Percentiles rank a stretch among this genome's conserved stretches.
phyloP scores from a whole-genome alignment of 2,797 vertebrate genomes.

The Chloroceryle amazona region DNA sequence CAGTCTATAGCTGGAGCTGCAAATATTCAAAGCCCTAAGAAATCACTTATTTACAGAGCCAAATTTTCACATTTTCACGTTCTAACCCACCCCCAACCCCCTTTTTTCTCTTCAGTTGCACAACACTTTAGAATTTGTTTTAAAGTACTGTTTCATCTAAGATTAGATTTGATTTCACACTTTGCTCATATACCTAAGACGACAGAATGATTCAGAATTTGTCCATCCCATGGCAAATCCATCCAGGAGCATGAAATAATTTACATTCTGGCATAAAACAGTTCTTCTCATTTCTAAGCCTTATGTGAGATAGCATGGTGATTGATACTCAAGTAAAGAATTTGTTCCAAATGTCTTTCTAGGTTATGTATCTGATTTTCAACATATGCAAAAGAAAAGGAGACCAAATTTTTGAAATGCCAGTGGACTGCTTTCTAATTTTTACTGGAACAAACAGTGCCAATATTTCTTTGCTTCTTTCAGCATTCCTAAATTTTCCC shows the following conservation, averaged over 20 bases:
- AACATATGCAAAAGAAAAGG: not conserved
- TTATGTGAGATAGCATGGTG: not conserved
- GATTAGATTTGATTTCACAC: not conserved
- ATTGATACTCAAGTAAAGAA: not conserved
- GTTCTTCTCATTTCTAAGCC: not conserved
- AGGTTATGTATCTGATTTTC: not conserved
- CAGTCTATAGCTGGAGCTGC: not conserved
- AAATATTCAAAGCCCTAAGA: not conserved
- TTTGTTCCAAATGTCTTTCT: not conserved
- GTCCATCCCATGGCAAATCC: not conserved
- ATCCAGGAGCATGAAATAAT: not conserved
- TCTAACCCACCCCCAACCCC: not conserved
- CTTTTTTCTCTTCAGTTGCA: not conserved
- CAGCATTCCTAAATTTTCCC: not conserved
- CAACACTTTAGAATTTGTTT: not conserved
- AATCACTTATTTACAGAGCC: not conserved
- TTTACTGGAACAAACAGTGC: not conserved
- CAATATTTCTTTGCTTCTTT: not conserved
- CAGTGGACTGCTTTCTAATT: not conserved
- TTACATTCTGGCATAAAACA: not conserved
- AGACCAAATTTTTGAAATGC: not conserved
- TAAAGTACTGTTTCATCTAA: not conserved
- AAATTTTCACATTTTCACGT: not conserved
- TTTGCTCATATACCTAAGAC: not conserved
- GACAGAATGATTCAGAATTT: not conserved